phyloP scores from a whole-genome alignment of 2,797 vertebrate genomes.

The Poeciliopsis presidionis region DNA sequence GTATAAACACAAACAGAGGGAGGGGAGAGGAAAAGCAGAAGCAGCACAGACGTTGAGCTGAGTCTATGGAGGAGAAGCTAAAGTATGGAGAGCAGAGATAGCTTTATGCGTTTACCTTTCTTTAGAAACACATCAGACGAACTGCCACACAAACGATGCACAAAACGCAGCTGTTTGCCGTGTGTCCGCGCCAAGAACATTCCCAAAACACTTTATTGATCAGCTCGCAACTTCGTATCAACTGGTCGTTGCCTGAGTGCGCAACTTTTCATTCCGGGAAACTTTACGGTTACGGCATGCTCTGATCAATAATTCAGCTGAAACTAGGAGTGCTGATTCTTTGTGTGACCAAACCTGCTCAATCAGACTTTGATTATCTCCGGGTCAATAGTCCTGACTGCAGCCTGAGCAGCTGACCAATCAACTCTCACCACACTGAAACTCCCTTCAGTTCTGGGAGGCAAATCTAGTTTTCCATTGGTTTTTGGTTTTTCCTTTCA shows the following conservation, averaged over 20 bases:
- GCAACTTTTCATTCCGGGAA: conserved; percentile 56
- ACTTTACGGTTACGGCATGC: conserved; percentile 20
- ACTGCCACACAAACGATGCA: not conserved
- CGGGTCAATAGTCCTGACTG: conserved; percentile 70
- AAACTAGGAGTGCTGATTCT: conserved; percentile 47
- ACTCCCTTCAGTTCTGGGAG: conserved; percentile 55
- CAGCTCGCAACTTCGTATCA: conserved; percentile 24
- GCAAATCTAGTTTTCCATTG: not conserved
- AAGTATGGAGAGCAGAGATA: conserved; percentile 13
- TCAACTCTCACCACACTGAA: conserved; percentile 55
- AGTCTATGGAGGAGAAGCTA: conserved; percentile 9
- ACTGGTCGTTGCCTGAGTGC: conserved; percentile 15
- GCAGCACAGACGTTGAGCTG: conserved; percentile 21
- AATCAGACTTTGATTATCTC: conserved; percentile 69
- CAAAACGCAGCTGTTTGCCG: conserved; percentile 1
- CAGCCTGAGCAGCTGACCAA: conserved; percentile 64
- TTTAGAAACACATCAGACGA: conserved; percentile 2
- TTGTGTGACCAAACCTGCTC: conserved; percentile 61
- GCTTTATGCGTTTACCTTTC: not conserved
- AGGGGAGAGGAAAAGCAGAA: conserved; percentile 42
- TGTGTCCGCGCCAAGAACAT: not conserved
- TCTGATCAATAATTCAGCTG: conserved; percentile 59
- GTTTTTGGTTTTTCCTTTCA: not conserved
- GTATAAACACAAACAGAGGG: conserved; percentile 57
- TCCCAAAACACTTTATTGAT: conserved; percentile 25